phyloP scores from a whole-genome alignment of 2,797 vertebrate species.

The Distichodus sexfasciatus region DNA sequence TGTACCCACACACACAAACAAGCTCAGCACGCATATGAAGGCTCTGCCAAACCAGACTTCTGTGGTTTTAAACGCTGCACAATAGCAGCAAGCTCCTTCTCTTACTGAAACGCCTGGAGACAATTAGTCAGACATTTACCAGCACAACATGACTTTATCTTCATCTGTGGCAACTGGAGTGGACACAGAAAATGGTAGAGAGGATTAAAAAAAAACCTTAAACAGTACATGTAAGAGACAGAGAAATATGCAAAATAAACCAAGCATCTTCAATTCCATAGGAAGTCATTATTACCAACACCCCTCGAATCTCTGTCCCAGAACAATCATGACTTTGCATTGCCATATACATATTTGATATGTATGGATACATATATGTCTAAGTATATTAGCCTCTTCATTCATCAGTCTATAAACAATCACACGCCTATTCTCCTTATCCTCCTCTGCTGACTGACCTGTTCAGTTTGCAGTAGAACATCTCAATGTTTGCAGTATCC shows the following conservation, averaged over 20 bases:
- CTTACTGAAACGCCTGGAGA: slow-evolving; percentile 31
- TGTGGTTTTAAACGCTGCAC: slow-evolving; percentile 38
- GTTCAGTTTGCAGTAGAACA: neutral
- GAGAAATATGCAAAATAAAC: too few relatives aligned
- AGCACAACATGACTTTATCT: slow-evolving; percentile 19
- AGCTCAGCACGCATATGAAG: slow-evolving; percentile 25
- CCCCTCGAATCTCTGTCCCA: too few relatives aligned
- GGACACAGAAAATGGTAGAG: neutral
- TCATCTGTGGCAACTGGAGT: slow-evolving; percentile 4
- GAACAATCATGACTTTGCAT: too few relatives aligned
- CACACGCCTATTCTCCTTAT: neutral
- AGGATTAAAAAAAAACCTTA: neutral
- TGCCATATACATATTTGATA: too few relatives aligned
- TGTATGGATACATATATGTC: too few relatives aligned
- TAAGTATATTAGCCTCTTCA: neutral
- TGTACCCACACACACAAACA: slow-evolving; percentile 28
- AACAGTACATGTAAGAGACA: neutral
- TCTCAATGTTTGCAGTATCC: neutral
- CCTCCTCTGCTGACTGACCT: neutral
- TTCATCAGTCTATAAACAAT: neutral
- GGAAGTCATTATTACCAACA: too few relatives aligned
- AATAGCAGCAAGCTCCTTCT: slow-evolving; percentile 12
- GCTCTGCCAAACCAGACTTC: slow-evolving; percentile 27
- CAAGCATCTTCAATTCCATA: too few relatives aligned
- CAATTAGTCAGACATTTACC: slow-evolving; percentile 41